Percentiles rank a stretch among this genome's conserved stretches.
These are phyloP conservation scores for Frankliniella intonsa DNA, from an alignment of 2,888 invertebrate species.

Conservation along the genomic window DNA sequence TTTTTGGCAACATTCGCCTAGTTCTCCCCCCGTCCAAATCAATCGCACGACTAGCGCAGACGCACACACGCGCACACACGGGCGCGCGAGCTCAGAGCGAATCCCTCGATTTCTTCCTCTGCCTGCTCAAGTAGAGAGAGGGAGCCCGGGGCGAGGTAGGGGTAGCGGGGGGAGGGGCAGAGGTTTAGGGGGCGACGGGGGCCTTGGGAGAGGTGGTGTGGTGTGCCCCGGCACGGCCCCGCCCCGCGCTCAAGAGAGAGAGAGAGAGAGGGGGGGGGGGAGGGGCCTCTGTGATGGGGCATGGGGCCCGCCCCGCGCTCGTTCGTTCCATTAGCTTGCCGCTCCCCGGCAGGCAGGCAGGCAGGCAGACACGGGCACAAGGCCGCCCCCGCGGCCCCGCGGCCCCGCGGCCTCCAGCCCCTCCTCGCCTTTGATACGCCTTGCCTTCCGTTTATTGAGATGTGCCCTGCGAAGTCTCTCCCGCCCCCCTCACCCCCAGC, in stretches of 20 bases:
- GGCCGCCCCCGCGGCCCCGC: neutral
- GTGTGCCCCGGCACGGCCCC: too few relatives aligned
- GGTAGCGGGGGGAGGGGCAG: neutral
- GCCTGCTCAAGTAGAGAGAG: neutral
- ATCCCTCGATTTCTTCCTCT: neutral
- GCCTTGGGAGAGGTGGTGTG: too few relatives aligned
- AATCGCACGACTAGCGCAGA: too few relatives aligned
- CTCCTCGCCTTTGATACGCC: neutral
- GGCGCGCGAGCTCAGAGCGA: neutral
- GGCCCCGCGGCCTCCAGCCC: neutral
- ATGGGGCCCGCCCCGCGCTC: neutral
- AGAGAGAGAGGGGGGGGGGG: neutral
- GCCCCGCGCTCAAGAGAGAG: neutral
- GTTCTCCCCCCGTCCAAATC: too few relatives aligned
- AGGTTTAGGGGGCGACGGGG: too few relatives aligned
- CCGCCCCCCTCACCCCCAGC: neutral
- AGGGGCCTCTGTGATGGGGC: neutral
- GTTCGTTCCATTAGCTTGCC: constrained; percentile 11
- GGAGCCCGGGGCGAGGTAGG: neutral
- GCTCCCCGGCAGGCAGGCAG: neutral
- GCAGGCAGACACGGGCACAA: neutral
- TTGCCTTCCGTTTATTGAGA: constrained; percentile 5
- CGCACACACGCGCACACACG: neutral
- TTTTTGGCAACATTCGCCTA: too few relatives aligned
- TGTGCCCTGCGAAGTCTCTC: neutral